These are phyloP conservation scores for Troglohyphantes excavatus DNA, from an alignment of 2,888 invertebrate species.

Conservation along the genomic window DNA sequence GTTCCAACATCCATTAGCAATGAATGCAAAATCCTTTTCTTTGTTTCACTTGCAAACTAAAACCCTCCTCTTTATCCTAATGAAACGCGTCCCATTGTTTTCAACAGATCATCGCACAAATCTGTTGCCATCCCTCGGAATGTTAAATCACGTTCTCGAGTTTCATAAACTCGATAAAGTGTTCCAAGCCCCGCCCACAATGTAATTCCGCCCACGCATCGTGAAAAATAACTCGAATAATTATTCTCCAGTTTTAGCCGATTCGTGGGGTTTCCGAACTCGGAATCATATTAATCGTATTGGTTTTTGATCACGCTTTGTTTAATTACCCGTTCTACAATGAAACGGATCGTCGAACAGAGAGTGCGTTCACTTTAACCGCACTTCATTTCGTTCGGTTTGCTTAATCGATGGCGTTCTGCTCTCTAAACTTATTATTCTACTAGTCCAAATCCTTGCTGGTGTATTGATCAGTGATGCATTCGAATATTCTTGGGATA, in stretches of 20 bases:
- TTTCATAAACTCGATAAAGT: constrained; percentile 5
- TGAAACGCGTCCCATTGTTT: neutral
- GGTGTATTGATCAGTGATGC: neutral
- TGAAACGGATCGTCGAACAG: constrained; percentile 2
- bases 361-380: constrained; percentile 12
- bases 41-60: too few relatives aligned
- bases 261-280: neutral
- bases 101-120: neutral
- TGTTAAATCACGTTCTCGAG: constrained; percentile 9
- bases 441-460: neutral
- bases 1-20: too few relatives aligned
- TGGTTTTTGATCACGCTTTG: constrained; percentile 35
- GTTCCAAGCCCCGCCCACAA: neutral
- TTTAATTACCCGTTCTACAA: constrained; percentile 46
- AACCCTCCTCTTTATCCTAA: too few relatives aligned
- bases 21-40: too few relatives aligned
- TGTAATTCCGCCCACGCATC: neutral
- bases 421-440: neutral
- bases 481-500: neutral
- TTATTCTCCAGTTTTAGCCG: neutral
- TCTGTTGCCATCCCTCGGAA: neutral
- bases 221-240: neutral
- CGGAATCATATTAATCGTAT: constrained; percentile 34
- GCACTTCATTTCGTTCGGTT: neutral
- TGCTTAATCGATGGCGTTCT: neutral